phyloP scores from a whole-genome alignment of 2,888 invertebrate species.

The Orgyia antiqua region DNA sequence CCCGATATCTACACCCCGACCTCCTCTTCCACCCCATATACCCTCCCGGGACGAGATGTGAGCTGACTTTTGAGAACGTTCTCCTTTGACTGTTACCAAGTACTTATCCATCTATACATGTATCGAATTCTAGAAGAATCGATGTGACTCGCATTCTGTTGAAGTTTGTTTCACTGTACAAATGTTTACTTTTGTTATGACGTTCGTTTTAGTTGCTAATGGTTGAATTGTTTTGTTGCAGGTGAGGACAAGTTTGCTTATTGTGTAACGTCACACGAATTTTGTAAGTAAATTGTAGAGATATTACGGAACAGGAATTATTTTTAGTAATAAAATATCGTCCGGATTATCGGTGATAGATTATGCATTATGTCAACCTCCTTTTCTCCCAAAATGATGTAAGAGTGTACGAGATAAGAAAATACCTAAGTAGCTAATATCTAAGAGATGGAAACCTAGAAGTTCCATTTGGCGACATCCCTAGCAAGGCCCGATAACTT shows the following conservation, averaged over 20 bases:
- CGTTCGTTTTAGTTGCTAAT: slow-evolving; percentile 6
- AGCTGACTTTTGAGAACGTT: slow-evolving; percentile 59
- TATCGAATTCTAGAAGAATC: slow-evolving; percentile 21
- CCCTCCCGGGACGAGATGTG: slow-evolving; percentile 50
- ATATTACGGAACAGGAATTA: no score
- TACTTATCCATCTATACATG: slow-evolving; percentile 24
- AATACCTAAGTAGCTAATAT: no score
- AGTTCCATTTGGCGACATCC: no score
- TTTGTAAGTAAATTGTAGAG: slow-evolving; percentile 8
- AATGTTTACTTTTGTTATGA: slow-evolving; percentile 8
- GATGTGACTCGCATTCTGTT: slow-evolving; percentile 14
- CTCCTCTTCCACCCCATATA: slow-evolving; percentile 16
- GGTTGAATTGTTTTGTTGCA: slow-evolving; percentile 26
- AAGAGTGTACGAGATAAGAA: no score
- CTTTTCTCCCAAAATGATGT: no score
- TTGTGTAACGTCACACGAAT: slow-evolving; percentile 5
- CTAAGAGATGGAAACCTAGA: no score
- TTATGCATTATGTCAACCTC: no score
- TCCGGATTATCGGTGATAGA: no score
- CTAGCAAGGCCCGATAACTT: no score
- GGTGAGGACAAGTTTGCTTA: slow-evolving; percentile 25
- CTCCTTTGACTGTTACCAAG: slow-evolving; percentile 46
- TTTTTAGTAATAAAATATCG: no score
- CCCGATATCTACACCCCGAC: slow-evolving; percentile 15
- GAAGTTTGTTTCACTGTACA: slow-evolving; percentile 6